Percentiles rank a stretch among this genome's conserved stretches.
Evolutionary conservation across 2,113 vertebrate genomes (phyloP).

Genomic region (Panthera leo): DNA sequence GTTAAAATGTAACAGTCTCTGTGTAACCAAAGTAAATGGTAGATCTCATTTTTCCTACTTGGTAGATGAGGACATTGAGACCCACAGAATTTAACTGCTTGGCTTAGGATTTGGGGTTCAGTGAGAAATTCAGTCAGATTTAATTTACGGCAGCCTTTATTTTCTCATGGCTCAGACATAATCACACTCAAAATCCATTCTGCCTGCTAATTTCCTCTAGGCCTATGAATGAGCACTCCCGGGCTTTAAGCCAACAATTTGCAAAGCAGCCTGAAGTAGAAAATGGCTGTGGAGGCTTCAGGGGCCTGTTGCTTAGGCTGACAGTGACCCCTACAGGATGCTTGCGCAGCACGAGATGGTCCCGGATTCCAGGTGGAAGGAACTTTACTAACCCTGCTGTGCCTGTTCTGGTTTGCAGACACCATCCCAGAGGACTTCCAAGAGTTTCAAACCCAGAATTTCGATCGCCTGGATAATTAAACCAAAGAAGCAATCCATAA

Average conservation of each 20-base stretch:
- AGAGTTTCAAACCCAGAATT: conserved; percentile 88
- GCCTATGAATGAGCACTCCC: neutral
- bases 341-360: rapidly evolving
- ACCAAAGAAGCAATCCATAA: conserved; percentile 58
- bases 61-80: conserved; percentile 39
- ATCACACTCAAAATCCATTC: conserved; percentile 35
- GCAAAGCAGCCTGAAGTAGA: neutral
- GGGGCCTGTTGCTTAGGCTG: neutral
- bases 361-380: neutral
- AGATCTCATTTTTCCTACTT: neutral
- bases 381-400: neutral
- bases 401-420: conserved; percentile 85
- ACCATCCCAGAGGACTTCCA: conserved; percentile 95
- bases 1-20: neutral
- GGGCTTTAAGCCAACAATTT: conserved; percentile 1
- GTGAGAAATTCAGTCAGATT: conserved; percentile 36
- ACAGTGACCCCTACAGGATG: conserved; percentile 15
- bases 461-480: conserved; percentile 85
- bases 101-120: neutral
- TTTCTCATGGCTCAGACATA: conserved; percentile 15
- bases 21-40: neutral
- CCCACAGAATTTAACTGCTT: conserved; percentile 29
- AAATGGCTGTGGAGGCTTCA: neutral
- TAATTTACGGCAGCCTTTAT: conserved; percentile 52
- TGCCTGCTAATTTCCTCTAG: conserved; percentile 43